Percentiles rank a stretch among this genome's conserved stretches.
These are phyloP conservation scores for Archips xylosteana DNA, from an alignment of 2,888 invertebrate genomes.

Conservation along the genomic window DNA sequence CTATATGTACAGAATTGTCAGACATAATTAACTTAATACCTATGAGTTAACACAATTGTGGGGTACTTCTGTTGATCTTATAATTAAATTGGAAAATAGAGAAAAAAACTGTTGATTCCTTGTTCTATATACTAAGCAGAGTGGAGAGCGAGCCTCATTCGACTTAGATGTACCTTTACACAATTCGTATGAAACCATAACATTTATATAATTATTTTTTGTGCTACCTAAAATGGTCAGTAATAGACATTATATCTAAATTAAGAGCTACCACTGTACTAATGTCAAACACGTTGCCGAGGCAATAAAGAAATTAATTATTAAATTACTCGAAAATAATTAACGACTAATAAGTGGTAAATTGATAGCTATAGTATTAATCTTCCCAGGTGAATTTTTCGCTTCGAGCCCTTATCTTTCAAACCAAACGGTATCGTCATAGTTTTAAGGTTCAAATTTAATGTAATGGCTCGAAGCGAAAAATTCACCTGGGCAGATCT, in stretches of 20 bases:
- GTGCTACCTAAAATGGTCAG: constrained; percentile 35
- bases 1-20: constrained; percentile 22
- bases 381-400: too few relatives aligned
- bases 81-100: constrained; percentile 15
- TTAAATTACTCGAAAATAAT: too few relatives aligned
- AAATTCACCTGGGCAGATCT: too few relatives aligned
- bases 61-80: constrained; percentile 23
- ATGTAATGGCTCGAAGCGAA: too few relatives aligned
- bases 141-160: constrained; percentile 40
- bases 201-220: constrained; percentile 37
- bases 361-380: too few relatives aligned
- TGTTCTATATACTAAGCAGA: constrained; percentile 28
- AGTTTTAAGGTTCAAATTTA: too few relatives aligned
- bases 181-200: constrained; percentile 34
- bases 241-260: constrained; percentile 10
- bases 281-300: too few relatives aligned
- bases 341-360: too few relatives aligned
- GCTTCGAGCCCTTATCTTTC: too few relatives aligned
- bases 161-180: constrained; percentile 16
- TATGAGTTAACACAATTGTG: constrained; percentile 9
- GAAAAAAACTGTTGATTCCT: constrained; percentile 14
- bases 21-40: neutral
- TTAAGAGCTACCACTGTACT: neutral
- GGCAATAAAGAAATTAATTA: too few relatives aligned
- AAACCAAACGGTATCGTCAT: too few relatives aligned